A percentile compares a stretch with the other conserved stretches of the same genome.
Conservation (phyloP, 2,113 vertebrate species). For the Amphiprion percula region DNA sequence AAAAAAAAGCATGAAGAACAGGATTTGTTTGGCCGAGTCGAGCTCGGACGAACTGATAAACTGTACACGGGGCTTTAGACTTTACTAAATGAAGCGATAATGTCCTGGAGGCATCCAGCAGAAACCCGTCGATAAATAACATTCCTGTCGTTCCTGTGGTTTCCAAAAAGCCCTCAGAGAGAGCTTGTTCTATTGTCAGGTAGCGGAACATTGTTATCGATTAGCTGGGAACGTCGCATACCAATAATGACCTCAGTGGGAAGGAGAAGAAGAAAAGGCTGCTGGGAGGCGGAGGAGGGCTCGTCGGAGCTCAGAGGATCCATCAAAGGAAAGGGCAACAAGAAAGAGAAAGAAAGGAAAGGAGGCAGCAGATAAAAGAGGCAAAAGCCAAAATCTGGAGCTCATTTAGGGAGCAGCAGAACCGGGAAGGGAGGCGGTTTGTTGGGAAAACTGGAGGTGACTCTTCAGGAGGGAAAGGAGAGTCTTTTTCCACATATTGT, state of each 20-base stretch:
- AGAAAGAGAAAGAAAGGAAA: too few relatives aligned
- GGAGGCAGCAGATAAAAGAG: too few relatives aligned
- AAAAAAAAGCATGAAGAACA: background rate
- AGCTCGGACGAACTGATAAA: conserved; percentile 45
- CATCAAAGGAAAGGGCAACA: conserved; percentile 58
- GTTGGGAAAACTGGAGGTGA: conserved; percentile 32
- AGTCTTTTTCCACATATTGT: too few relatives aligned
- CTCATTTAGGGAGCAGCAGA: too few relatives aligned
- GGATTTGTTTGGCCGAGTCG: conserved; percentile 4
- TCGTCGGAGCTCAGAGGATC: conserved; percentile 29
- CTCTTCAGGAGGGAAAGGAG: too few relatives aligned
- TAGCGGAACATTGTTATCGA: conserved; percentile 72
- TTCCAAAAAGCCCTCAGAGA: conserved; percentile 10
- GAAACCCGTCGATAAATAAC: conserved; percentile 26
- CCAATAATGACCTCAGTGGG: conserved; percentile 65
- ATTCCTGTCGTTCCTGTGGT: conserved; percentile 55
- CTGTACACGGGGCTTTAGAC: background rate
- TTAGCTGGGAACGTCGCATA: conserved; percentile 66
- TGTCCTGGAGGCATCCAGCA: background rate
- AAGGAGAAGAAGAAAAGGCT: conserved; percentile 44
- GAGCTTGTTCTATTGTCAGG: conserved; percentile 51
- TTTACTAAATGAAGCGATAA: background rate
- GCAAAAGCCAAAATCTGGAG: too few relatives aligned
- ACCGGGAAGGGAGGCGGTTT: background rate
- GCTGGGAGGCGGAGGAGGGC: conserved; percentile 12